Evolutionary conservation across 2,888 invertebrate species (phyloP).

Genomic region (Yponomeuta plumbellus): DNA sequence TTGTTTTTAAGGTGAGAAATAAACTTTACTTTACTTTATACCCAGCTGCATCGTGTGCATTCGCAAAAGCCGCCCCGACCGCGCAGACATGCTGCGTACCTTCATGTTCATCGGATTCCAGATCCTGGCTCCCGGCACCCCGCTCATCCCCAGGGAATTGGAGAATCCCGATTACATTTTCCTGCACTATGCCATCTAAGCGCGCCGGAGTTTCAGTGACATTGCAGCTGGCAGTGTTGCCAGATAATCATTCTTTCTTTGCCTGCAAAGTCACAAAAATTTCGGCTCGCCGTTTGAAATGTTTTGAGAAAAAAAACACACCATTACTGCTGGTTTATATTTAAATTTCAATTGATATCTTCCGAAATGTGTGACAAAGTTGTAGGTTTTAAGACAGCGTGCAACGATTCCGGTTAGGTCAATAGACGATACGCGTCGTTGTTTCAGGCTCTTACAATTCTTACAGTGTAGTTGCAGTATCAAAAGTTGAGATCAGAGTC

Average conservation of each 20-base stretch:
- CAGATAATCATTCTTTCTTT: neutral
- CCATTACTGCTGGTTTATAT: neutral
- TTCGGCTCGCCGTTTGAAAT: neutral
- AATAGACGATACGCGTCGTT: no score
- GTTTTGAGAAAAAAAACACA: neutral
- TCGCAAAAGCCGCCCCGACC: slow-evolving; percentile 88
- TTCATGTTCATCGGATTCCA: slow-evolving; percentile 98
- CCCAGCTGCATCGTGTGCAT: slow-evolving; percentile 81
- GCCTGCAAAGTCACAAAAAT: neutral
- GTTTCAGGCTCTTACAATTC: no score
- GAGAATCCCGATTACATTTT: slow-evolving; percentile 77
- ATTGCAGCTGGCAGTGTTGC: neutral
- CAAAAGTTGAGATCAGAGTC: no score
- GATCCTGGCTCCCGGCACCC: slow-evolving; percentile 88
- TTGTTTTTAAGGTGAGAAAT: neutral
- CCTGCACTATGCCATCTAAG: slow-evolving; percentile 70
- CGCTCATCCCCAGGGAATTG: slow-evolving; percentile 62
- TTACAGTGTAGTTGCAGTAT: no score
- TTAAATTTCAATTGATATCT: neutral
- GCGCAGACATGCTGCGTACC: slow-evolving; percentile 91
- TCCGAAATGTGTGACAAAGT: no score
- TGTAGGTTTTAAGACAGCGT: no score
- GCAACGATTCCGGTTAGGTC: no score
- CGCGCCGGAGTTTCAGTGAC: slow-evolving; percentile 22
- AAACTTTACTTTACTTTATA: neutral